Evolutionary conservation across 2,797 vertebrate species (phyloP), one percentile per base, ranked within the genome.

Genomic region (Simalia tracyae): DNA sequence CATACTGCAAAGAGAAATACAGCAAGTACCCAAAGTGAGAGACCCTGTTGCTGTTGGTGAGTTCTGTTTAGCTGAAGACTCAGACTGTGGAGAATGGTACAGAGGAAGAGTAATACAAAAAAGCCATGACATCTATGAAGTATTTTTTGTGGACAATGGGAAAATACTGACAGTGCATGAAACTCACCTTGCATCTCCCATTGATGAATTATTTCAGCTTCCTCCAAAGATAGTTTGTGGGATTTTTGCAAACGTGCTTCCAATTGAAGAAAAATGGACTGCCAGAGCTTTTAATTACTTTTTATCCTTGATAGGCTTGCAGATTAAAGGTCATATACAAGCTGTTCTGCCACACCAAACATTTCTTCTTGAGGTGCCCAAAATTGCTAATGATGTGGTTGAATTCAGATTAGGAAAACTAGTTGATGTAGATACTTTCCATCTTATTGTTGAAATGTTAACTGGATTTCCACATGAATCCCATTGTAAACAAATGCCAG

Each of bases 31-130:
- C 81, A 99, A 99, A 97, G 97, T 93, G 2, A 96, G 96, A 93
- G 95, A 89, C 61, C 94, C 94, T 3, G 84, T 98, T 93, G 95
- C 92, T 3, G 7, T 98, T 6, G 98, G 98, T 88, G 98, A 98
- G 64, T 97, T 97, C 91, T 99, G 98, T 95, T 98, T 99, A 24
- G 98, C 99, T 31, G 98, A 99, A 97, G 98, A 99, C 92, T 84
- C 95, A 36, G 89, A 94, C 19, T 97, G 97, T 93, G 98, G 97
- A 90, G 97, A 92, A 90, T 99, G 99, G 99, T 98, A 98, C 93
- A 98, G 99, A 98, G 99, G 98, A 97, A 98, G 98, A 98, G 97
- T 99, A 93, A 96, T 98, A 92, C 97, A 97, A 91, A 98, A 96
- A 94, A 97, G 92, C 46, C 96, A 96, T 0, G 94, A 96, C 85